phyloP scores from a whole-genome alignment of 1,140 invertebrate species.

The Lineus longissimus region DNA sequence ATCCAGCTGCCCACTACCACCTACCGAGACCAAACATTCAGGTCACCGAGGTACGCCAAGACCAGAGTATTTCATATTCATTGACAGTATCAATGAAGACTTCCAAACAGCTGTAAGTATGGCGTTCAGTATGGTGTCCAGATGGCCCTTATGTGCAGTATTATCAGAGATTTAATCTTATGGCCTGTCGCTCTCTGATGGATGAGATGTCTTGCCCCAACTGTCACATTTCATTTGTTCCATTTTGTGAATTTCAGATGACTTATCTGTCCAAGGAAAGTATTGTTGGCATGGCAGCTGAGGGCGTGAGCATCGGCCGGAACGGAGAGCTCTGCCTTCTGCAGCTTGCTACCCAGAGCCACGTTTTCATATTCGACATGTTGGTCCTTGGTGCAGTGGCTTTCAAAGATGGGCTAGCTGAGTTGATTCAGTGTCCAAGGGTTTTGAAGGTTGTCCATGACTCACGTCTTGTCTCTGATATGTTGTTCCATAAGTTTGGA shows the following conservation, averaged over 20 bases:
- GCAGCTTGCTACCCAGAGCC: slow-evolving; percentile 23
- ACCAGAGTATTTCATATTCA: slow-evolving; percentile 13
- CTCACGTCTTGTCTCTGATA: slow-evolving; percentile 32
- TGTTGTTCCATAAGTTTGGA: slow-evolving; percentile 31
- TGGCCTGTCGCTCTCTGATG: no score
- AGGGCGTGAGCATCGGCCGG: slow-evolving; percentile 31
- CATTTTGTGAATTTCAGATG: slow-evolving; percentile 17
- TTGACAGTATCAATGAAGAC: slow-evolving; percentile 13
- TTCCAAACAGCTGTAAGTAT: slow-evolving; percentile 14
- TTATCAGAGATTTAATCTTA: no score
- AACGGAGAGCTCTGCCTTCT: slow-evolving; percentile 30
- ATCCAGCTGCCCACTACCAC: neutral
- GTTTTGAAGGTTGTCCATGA: slow-evolving; percentile 35
- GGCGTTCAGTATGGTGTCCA: no score
- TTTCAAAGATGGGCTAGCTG: slow-evolving; percentile 29
- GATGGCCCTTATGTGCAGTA: no score
- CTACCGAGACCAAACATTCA: no score
- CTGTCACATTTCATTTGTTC: no score
- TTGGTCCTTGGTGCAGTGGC: slow-evolving; percentile 22
- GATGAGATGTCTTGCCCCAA: no score
- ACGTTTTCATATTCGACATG: slow-evolving; percentile 36
- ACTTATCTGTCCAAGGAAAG: slow-evolving; percentile 15
- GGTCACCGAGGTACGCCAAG: neutral
- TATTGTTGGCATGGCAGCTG: slow-evolving; percentile 26
- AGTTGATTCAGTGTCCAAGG: neutral